phyloP scores from a whole-genome alignment of 92 coral and sea anemone genomes.

The Parazoanthus darwini region DNA sequence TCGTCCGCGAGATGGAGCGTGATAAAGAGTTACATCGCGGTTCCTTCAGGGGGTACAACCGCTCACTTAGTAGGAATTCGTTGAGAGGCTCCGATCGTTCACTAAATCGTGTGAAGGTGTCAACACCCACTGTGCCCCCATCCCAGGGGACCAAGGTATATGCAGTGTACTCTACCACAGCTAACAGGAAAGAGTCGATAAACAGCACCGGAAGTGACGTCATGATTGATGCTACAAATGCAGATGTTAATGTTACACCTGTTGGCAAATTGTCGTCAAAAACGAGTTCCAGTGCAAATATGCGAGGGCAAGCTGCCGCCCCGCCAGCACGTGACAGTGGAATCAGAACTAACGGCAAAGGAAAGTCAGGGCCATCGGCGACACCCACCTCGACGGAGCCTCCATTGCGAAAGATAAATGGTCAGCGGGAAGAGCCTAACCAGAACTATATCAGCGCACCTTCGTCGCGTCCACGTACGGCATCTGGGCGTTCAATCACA shows the following conservation, averaged over 20 bases:
- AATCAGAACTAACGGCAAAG: not conserved
- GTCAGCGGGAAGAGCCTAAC: constrained; percentile 18
- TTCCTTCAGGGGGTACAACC: constrained; percentile 33
- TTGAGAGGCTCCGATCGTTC: constrained; percentile 31
- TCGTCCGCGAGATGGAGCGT: constrained; percentile 43
- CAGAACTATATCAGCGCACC: not conserved
- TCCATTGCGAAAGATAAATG: not conserved
- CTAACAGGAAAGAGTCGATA: constrained; percentile 5
- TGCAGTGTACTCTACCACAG: constrained; percentile 33
- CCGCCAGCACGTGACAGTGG: not conserved
- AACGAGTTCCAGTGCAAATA: not conserved
- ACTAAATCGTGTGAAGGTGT: constrained; percentile 18
- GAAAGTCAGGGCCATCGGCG: not conserved
- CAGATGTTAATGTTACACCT: constrained; percentile 58
- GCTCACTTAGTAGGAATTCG: constrained; percentile 10
- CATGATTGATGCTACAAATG: constrained; percentile 58
- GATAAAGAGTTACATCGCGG: constrained; percentile 35
- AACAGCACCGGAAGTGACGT: constrained; percentile 34
- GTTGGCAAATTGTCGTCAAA: not conserved
- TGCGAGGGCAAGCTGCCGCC: not conserved
- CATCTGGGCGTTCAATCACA: constrained; percentile 40
- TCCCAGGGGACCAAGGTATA: constrained; percentile 23
- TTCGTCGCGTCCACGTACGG: constrained; percentile 24
- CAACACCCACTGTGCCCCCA: constrained; percentile 11
- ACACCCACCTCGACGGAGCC: constrained; percentile 16